Conservation (phyloP, 1,140 invertebrate genomes). For the Pseudobourletiella spinata region DNA sequence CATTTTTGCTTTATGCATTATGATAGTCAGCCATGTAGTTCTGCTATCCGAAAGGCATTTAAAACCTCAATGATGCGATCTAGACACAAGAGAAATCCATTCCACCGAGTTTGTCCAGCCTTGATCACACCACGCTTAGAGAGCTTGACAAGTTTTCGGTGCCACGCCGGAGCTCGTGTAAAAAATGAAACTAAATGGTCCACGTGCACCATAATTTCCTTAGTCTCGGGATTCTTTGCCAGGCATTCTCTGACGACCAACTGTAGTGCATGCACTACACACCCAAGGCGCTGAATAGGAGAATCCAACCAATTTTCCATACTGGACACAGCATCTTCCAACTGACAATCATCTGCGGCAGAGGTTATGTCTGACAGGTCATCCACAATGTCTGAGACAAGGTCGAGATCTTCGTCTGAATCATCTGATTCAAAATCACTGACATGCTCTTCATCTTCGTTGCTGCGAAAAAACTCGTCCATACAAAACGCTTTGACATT, state of each 20-base stretch:
- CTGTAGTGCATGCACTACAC: background rate
- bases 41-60: too few relatives aligned
- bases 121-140: background rate
- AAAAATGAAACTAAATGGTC: background rate
- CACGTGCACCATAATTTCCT: background rate
- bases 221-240: background rate
- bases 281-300: too few relatives aligned
- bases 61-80: background rate
- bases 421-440: too few relatives aligned
- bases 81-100: background rate
- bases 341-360: too few relatives aligned
- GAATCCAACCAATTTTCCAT: too few relatives aligned
- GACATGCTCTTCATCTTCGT: too few relatives aligned
- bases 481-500: background rate
- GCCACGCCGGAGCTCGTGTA: background rate
- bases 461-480: too few relatives aligned
- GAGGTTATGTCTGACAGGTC: too few relatives aligned
- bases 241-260: background rate
- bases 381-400: too few relatives aligned
- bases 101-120: background rate
- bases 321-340: too few relatives aligned
- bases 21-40: background rate
- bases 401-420: too few relatives aligned
- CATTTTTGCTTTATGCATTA: too few relatives aligned
- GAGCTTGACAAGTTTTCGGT: background rate